A percentile compares a stretch with the other conserved stretches of the same genome.
These are phyloP conservation scores for Lasioglossum villosulum DNA, from an alignment of 2,888 invertebrate species.

Conservation along the genomic window DNA sequence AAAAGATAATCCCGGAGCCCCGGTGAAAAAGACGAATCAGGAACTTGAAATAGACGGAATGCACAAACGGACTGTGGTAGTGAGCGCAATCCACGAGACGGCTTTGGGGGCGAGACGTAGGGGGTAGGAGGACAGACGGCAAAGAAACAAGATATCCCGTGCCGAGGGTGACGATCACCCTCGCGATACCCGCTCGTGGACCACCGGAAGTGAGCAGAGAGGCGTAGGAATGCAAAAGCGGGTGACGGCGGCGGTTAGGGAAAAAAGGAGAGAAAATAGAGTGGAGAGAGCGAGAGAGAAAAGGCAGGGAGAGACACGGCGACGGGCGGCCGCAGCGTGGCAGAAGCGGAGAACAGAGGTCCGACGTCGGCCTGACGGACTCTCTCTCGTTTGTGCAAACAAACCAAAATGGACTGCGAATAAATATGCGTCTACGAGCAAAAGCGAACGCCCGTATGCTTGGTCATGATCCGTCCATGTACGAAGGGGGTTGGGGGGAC, in stretches of 20 bases:
- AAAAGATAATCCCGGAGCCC: background rate
- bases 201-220: constrained; percentile 69
- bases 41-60: background rate
- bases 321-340: constrained; percentile 35
- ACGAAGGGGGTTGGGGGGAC: constrained; percentile 66
- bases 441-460: constrained; percentile 83
- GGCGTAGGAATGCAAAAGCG: constrained; percentile 78
- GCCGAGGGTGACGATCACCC: constrained; percentile 55
- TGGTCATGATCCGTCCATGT: constrained; percentile 83
- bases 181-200: constrained; percentile 46
- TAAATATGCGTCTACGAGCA: constrained; percentile 83
- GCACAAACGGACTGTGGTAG: constrained; percentile 4
- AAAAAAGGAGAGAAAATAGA: constrained; percentile 22
- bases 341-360: constrained; percentile 65
- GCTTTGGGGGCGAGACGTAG: background rate
- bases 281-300: constrained; percentile 35
- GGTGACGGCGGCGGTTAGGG: constrained; percentile 18
- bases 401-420: constrained; percentile 84
- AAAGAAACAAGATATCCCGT: constrained; percentile 43
- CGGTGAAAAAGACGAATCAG: constrained; percentile 14
- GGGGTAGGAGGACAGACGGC: background rate
- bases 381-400: constrained; percentile 82
- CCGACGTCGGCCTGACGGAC: constrained; percentile 80
- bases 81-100: background rate
- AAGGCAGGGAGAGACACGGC: constrained; percentile 22